Conservation (phyloP, 2,888 invertebrate species). For the Scaptodrosophila latifasciaeformis region DNA sequence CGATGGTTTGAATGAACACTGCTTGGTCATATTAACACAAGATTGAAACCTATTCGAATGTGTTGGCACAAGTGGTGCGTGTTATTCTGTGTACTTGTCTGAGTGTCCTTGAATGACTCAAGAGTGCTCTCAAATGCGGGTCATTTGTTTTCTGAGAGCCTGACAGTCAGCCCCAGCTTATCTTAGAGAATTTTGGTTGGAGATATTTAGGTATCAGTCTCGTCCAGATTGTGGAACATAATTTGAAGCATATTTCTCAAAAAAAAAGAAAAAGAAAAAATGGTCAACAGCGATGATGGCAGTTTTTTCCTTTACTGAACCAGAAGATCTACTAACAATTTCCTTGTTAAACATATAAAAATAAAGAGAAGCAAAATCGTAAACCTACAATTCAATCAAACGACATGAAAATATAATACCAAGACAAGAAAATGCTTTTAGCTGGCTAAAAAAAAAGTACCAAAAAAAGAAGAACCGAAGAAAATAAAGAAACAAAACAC, state of each 20-base stretch:
- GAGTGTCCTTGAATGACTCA: slow-evolving; percentile 39
- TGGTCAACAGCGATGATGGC: too few relatives aligned
- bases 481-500: too few relatives aligned
- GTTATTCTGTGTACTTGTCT: slow-evolving; percentile 22
- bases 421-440: slow-evolving; percentile 60
- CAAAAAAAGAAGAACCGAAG: slow-evolving; percentile 1
- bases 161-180: not conserved
- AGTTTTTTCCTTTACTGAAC: too few relatives aligned
- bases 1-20: slow-evolving; percentile 3
- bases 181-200: too few relatives aligned
- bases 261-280: too few relatives aligned
- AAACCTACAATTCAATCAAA: slow-evolving; percentile 47
- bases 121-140: slow-evolving; percentile 39
- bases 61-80: slow-evolving; percentile 48
- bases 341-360: not conserved
- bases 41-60: slow-evolving; percentile 61
- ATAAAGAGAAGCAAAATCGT: too few relatives aligned
- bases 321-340: too few relatives aligned
- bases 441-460: slow-evolving; percentile 17
- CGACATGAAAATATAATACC: slow-evolving; percentile 41
- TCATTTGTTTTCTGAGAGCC: slow-evolving; percentile 49
- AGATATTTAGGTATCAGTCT: too few relatives aligned
- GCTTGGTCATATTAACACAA: slow-evolving; percentile 42
- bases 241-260: too few relatives aligned
- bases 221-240: too few relatives aligned